A percentile compares a stretch with the other conserved stretches of the same genome.
Conservation (phyloP, 1,140 invertebrate genomes). For the Calliopsis andreniformis region DNA sequence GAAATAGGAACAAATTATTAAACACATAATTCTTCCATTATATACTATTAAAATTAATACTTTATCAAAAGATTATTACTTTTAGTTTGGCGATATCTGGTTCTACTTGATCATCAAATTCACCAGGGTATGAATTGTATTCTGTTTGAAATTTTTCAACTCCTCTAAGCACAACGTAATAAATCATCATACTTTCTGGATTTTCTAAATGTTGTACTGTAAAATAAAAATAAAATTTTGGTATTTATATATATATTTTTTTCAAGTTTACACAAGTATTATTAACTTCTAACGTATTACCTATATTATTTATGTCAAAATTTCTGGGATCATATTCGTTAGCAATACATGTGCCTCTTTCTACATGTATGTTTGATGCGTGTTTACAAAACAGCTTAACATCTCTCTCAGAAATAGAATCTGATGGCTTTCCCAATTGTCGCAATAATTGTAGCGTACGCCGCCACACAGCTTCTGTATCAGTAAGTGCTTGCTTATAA, state of each 20-base stretch:
- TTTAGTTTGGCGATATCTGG: conserved; percentile 94
- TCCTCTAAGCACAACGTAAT: conserved; percentile 94
- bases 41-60: neutral
- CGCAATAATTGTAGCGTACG: conserved; percentile 90
- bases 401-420: conserved; percentile 88
- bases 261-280: no score
- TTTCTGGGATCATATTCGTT: conserved; percentile 88
- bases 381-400: conserved; percentile 94
- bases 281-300: conserved; percentile 73
- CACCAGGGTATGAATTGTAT: conserved; percentile 95
- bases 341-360: conserved; percentile 90
- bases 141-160: conserved; percentile 95
- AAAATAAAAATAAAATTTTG: conserved; percentile 46
- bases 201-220: conserved; percentile 86
- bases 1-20: conserved; percentile 60
- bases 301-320: conserved; percentile 82
- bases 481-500: conserved; percentile 90
- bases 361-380: conserved; percentile 88
- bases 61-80: conserved; percentile 75
- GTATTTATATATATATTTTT: neutral
- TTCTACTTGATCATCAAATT: conserved; percentile 93
- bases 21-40: neutral
- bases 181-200: conserved; percentile 92
- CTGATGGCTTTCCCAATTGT: conserved; percentile 87
- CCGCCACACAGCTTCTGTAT: conserved; percentile 91